A percentile compares a stretch with the other conserved stretches of the same genome.
These are phyloP conservation scores for Arrhamphus sclerolepis DNA, from an alignment of 2,797 vertebrate species.

Conservation along the genomic window DNA sequence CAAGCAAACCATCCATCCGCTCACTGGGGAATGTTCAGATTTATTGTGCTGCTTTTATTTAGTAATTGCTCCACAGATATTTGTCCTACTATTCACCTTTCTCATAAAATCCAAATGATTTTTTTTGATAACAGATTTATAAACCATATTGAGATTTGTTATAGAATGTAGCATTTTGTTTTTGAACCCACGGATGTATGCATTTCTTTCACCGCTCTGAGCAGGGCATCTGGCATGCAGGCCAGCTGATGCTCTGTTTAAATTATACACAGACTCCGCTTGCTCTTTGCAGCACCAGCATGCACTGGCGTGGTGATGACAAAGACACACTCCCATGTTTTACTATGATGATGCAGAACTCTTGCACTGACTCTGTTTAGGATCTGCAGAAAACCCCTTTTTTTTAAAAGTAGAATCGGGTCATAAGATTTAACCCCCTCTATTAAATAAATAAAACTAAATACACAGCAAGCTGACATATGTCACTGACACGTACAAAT, in stretches of 20 bases:
- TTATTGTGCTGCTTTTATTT: too few species aligned
- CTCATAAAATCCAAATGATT: too few species aligned
- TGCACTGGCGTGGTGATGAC: not conserved
- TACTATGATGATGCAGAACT: not conserved
- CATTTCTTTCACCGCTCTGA: not conserved
- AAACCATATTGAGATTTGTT: not conserved
- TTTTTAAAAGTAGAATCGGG: not conserved
- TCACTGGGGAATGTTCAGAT: too few species aligned
- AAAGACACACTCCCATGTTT: not conserved
- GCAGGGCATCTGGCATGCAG: not conserved
- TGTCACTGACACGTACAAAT: too few species aligned
- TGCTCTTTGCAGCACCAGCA: not conserved
- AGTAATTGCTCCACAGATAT: too few species aligned
- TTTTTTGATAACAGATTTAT: not conserved
- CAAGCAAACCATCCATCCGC: too few species aligned
- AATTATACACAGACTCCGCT: not conserved
- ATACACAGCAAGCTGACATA: too few species aligned
- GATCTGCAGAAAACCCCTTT: not conserved
- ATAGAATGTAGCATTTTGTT: too few species aligned
- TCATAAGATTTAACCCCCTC: too few species aligned
- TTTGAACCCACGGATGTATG: not conserved
- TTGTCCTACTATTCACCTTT: too few species aligned
- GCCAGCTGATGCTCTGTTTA: not conserved
- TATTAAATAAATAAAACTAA: too few species aligned
- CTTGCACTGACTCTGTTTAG: not conserved